Evolutionary conservation across 2,888 invertebrate genomes (phyloP), one percentile per base, ranked within the genome.

Genomic region (Eubasilissa splendida): DNA sequence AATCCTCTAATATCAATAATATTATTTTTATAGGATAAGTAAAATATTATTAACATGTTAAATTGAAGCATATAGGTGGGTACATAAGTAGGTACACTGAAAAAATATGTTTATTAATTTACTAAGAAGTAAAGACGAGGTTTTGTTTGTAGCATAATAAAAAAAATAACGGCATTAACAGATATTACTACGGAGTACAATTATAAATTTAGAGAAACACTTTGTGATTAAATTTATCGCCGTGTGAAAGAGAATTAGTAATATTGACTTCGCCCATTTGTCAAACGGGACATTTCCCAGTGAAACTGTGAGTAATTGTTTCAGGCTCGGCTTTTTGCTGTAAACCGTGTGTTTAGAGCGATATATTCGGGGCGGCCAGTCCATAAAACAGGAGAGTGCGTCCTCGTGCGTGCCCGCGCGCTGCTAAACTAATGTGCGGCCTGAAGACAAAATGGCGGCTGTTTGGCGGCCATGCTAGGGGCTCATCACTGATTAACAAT

Each of bases 391-490:
- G 68, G 52, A 31, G 50, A 66, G 50, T 68, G 63, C 63, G 33
- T 63, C 63, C 68, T 22, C 53, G 11, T 42, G 58, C 71, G 56
- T 58, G 42, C 33, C 12, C 71, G 71, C 71, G 71, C 71, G 58
- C 5, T 56, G 33, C 71, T 7, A 54, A 33, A 73, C 71, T 73
- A 73, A 73, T 73, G 71, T 73, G 71, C 71, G 71, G 71, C 33
- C 33, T 10, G 33, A 56, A 56, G 71, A 73, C 56, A 56, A 73
- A 73, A 73, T 33, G 56, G 12, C 9, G 53, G 4, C n/a, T 54
- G 8, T 10, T 56, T 12, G 22, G 56, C 33, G 33, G 66, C 8
- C 22, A 22, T 22, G 58, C 58, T 58, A 58, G 58, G 42, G 42
- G 22, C 22, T 22, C 22, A 22, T 22, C 22, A 22, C 42, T 42